Percentiles rank a stretch among this genome's conserved stretches.
These are phyloP conservation scores for Protobothrops flavoviridis DNA, from an alignment of 2,113 vertebrate species.

Conservation along the genomic window DNA sequence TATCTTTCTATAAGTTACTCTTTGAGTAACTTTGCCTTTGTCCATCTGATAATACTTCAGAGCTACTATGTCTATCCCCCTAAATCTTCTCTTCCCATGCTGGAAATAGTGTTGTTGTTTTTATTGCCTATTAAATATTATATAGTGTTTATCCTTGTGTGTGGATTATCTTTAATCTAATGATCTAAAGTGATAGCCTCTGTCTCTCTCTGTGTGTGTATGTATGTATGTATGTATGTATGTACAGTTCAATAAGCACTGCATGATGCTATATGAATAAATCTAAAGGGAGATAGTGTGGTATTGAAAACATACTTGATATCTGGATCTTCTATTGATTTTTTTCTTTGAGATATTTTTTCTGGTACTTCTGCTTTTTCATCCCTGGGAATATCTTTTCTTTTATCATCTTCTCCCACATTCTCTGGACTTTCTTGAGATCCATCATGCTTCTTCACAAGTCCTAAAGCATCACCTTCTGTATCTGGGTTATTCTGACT, in stretches of 20 bases:
- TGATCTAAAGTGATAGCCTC: neutral
- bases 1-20: neutral
- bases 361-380: slow-evolving; percentile 21
- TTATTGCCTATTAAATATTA: neutral
- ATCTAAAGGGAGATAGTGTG: neutral
- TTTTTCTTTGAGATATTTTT: slow-evolving; percentile 28
- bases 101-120: neutral
- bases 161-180: neutral
- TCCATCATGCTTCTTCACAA: slow-evolving; percentile 18
- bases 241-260: neutral
- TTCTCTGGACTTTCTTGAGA: slow-evolving; percentile 6
- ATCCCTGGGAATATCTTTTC: slow-evolving; percentile 17
- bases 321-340: slow-evolving; percentile 14
- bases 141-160: neutral
- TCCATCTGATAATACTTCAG: neutral
- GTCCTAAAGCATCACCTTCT: slow-evolving; percentile 9
- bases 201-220: too few relatives aligned
- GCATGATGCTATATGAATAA: neutral
- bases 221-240: neutral
- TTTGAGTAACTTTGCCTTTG: neutral
- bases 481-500: slow-evolving; percentile 1
- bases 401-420: slow-evolving; percentile 28
- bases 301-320: slow-evolving; percentile 49
- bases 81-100: neutral
- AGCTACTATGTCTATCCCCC: neutral